phyloP scores from a whole-genome alignment of 2,888 invertebrate species.

The Erebia epiphron region DNA sequence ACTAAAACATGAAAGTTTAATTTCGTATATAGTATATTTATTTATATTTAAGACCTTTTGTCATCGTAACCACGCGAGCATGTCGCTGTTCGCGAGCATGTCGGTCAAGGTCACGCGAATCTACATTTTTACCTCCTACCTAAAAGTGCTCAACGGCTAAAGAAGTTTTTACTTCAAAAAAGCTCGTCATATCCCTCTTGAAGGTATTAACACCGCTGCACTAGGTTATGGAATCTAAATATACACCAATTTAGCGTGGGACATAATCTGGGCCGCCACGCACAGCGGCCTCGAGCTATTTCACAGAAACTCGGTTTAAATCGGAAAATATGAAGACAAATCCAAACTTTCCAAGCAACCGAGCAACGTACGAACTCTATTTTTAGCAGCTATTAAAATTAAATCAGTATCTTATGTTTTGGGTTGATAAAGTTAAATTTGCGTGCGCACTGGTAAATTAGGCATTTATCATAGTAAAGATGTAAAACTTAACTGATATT shows the following conservation, averaged over 20 bases:
- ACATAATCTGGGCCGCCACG: slow-evolving; percentile 6
- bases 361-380: background rate
- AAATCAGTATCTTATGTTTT: background rate
- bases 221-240: slow-evolving; percentile 3
- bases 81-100: too few species aligned
- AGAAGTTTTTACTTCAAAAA: background rate
- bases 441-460: too few species aligned
- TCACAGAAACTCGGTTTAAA: background rate
- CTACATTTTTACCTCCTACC: too few species aligned
- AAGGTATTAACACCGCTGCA: background rate
- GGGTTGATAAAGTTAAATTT: too few species aligned
- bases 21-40: too few species aligned
- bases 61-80: too few species aligned
- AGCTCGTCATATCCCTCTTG: background rate
- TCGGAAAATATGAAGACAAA: background rate
- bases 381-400: background rate
- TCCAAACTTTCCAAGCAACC: background rate
- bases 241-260: background rate
- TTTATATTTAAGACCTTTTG: too few species aligned
- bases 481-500: too few species aligned
- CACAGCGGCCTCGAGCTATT: slow-evolving; percentile 3
- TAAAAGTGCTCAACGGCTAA: too few species aligned
- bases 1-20: too few species aligned
- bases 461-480: too few species aligned
- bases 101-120: too few species aligned